Evolutionary conservation across 2,888 invertebrate genomes (phyloP).

Genomic region (Camponotus fellah): DNA sequence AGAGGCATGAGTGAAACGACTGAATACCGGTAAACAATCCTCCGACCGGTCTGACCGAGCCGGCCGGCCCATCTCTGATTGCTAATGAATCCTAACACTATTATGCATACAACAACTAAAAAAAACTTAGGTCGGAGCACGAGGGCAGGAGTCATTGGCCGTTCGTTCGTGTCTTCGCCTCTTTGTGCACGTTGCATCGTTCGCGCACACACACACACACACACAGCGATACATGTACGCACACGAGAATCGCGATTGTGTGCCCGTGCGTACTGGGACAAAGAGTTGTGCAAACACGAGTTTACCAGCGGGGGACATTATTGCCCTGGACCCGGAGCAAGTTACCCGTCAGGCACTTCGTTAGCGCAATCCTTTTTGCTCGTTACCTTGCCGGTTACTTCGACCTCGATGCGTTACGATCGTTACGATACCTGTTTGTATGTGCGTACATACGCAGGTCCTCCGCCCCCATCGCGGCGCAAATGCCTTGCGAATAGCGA

Average conservation of each 20-base stretch:
- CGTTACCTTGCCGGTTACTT: conserved; percentile 79
- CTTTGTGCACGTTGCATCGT: conserved; percentile 49
- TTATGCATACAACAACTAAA: conserved; percentile 84
- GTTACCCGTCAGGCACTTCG: conserved; percentile 83
- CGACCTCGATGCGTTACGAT: conserved; percentile 77
- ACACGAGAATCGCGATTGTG: conserved; percentile 20
- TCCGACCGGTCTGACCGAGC: conserved; percentile 74
- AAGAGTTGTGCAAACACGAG: conserved; percentile 85
- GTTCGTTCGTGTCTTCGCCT: conserved; percentile 65
- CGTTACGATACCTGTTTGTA: conserved; percentile 76
- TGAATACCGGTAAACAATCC: conserved; percentile 83
- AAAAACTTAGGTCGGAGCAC: conserved; percentile 79
- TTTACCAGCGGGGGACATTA: conserved; percentile 79
- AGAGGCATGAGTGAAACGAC: conserved; percentile 65
- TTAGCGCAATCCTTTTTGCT: conserved; percentile 83
- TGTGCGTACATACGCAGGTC: conserved; percentile 39
- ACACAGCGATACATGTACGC: conserved; percentile 18
- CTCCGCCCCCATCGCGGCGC: conserved; percentile 44
- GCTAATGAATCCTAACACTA: conserved; percentile 86
- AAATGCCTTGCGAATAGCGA: conserved; percentile 55
- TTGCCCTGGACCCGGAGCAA: conserved; percentile 80
- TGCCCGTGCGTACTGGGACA: conserved; percentile 79
- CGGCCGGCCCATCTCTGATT: conserved; percentile 84
- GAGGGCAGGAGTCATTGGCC: conserved; percentile 76
- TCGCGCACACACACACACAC: conserved; percentile 31